These are phyloP conservation scores for Argentina silus DNA, from an alignment of 2,797 vertebrate genomes.

Conservation along the genomic window DNA sequence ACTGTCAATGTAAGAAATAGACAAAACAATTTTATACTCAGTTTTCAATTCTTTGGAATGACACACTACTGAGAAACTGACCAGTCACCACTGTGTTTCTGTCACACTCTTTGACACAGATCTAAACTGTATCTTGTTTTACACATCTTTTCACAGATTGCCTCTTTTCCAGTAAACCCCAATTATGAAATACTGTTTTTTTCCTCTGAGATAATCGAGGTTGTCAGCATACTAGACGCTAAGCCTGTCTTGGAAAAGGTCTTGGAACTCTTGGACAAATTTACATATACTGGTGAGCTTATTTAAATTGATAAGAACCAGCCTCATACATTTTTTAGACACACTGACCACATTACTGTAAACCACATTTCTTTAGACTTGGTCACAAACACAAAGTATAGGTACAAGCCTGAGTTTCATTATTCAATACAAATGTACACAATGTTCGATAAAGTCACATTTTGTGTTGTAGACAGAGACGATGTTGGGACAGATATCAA, in stretches of 20 bases:
- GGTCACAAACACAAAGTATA: no score
- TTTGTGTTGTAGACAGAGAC: slow-evolving; percentile 36
- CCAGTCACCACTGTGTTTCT: slow-evolving; percentile 30
- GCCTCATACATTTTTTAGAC: neutral
- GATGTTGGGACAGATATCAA: slow-evolving; percentile 61
- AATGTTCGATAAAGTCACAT: no score
- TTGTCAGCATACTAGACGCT: slow-evolving; percentile 57
- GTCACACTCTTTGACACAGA: neutral
- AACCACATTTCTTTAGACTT: no score
- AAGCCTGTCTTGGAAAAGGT: neutral
- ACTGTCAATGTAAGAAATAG: no score
- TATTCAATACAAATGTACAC: no score
- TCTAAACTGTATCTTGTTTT: slow-evolving; percentile 9
- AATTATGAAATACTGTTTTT: slow-evolving; percentile 72
- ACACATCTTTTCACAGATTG: slow-evolving; percentile 55
- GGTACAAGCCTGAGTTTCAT: no score
- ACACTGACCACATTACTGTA: neutral
- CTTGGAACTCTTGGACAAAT: neutral
- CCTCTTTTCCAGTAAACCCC: slow-evolving; percentile 59
- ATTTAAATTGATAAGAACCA: neutral
- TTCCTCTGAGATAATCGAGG: slow-evolving; percentile 39
- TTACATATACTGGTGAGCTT: slow-evolving; percentile 39
- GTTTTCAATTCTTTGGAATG: neutral
- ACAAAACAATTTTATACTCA: no score
- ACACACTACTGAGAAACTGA: slow-evolving; percentile 37